These are phyloP conservation scores for Hypomecis punctinalis DNA, from an alignment of 2,888 invertebrate species.

Conservation along the genomic window DNA sequence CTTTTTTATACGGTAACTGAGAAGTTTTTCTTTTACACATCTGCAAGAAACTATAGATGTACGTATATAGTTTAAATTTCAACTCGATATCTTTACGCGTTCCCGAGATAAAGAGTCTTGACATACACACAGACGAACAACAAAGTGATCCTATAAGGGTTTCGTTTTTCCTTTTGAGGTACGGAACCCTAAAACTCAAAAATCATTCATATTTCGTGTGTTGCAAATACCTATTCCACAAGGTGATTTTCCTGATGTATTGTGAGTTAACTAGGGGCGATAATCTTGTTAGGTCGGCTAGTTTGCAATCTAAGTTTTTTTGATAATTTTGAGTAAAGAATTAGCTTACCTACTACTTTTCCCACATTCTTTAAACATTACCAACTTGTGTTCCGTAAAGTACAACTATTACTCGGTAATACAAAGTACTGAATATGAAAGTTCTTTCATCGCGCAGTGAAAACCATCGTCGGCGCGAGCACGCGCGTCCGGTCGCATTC, in stretches of 20 bases:
- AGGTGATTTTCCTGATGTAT: conserved; percentile 16
- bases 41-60: too few relatives aligned
- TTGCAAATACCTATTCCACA: conserved; percentile 1
- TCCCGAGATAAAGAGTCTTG: too few relatives aligned
- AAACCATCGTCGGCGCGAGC: conserved; percentile 20
- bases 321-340: too few relatives aligned
- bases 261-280: not conserved
- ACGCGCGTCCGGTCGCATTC: conserved; percentile 68
- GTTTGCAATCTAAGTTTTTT: not conserved
- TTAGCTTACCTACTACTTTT: too few relatives aligned
- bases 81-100: too few relatives aligned
- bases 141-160: too few relatives aligned
- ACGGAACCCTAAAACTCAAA: not conserved
- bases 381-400: not conserved
- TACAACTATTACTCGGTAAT: not conserved
- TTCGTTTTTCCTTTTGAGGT: too few relatives aligned
- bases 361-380: too few relatives aligned
- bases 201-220: conserved; percentile 17
- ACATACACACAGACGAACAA: too few relatives aligned
- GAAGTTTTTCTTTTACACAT: too few relatives aligned
- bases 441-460: conserved; percentile 23
- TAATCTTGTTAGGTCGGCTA: conserved; percentile 2
- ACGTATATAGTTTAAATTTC: too few relatives aligned
- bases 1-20: too few relatives aligned
- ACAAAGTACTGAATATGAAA: conserved; percentile 21